Percentiles rank a stretch among this genome's conserved stretches.
Conservation (phyloP, 2,113 vertebrate genomes). For the Amblyopsis rosae region DNA sequence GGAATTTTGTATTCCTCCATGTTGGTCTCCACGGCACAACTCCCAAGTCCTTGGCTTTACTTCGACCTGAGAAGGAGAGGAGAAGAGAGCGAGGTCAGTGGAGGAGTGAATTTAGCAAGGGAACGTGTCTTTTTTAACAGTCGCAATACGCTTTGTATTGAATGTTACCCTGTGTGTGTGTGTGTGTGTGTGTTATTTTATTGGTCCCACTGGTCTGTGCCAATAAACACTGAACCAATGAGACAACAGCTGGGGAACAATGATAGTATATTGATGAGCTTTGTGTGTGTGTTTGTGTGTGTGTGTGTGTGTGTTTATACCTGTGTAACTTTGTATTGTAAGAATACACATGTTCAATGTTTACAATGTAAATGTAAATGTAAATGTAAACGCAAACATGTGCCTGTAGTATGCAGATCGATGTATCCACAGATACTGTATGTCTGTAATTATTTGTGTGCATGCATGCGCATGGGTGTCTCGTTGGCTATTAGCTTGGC, state of each 20-base stretch:
- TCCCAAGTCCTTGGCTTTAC: slow-evolving; percentile 53
- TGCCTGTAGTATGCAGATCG: not conserved
- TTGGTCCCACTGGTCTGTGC: slow-evolving; percentile 60
- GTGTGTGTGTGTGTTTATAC: not conserved
- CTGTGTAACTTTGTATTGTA: not conserved
- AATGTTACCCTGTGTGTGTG: not conserved
- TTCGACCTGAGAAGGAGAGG: slow-evolving; percentile 58
- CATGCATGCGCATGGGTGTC: slow-evolving; percentile 1
- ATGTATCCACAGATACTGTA: not conserved
- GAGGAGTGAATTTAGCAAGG: not conserved
- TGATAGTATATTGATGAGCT: slow-evolving; percentile 67
- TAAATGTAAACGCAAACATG: not conserved
- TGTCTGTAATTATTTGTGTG: slow-evolving; percentile 32
- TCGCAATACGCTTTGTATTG: not conserved
- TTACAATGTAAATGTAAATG: not conserved
- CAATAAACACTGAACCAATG: slow-evolving; percentile 63
- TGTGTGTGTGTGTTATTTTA: slow-evolving; percentile 49
- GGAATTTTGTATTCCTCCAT: slow-evolving; percentile 23
- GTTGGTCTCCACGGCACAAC: slow-evolving; percentile 51
- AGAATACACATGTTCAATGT: too few relatives aligned
- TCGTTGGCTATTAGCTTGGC: slow-evolving; percentile 49
- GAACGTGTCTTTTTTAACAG: not conserved
- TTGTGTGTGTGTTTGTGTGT: slow-evolving; percentile 23
- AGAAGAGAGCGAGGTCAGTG: slow-evolving; percentile 22
- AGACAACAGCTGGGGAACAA: slow-evolving; percentile 67